Evolutionary conservation across 2,888 invertebrate genomes (phyloP).

Genomic region (Vandiemenella viatica): DNA sequence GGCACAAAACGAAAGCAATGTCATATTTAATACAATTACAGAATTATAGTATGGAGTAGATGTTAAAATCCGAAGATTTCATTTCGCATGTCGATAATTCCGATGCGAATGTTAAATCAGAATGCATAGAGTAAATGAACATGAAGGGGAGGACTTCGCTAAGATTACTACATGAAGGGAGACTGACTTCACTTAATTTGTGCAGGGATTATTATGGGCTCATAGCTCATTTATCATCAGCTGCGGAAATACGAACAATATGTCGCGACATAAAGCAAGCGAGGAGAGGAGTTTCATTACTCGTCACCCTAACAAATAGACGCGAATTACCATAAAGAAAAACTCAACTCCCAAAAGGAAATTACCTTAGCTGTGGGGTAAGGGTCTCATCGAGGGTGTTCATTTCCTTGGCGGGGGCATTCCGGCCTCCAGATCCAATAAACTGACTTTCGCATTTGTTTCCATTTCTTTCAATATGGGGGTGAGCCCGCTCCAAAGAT

Average conservation of each 20-base stretch:
- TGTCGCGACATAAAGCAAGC: neutral
- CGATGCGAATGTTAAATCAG: too few relatives aligned
- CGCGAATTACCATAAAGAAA: conserved; percentile 15
- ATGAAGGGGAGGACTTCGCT: too few relatives aligned
- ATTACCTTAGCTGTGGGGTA: conserved; percentile 11
- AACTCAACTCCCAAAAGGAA: conserved; percentile 10
- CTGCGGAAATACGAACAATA: neutral
- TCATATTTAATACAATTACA: too few relatives aligned
- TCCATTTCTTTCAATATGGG: conserved; percentile 10
- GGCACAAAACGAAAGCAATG: too few relatives aligned
- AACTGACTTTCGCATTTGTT: conserved; percentile 5
- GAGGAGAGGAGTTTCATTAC: neutral
- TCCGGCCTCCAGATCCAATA: neutral
- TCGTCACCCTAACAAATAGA: conserved; percentile 8
- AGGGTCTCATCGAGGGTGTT: conserved; percentile 1
- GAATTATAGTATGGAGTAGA: too few relatives aligned
- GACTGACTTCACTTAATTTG: neutral
- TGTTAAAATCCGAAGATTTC: too few relatives aligned
- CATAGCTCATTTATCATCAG: neutral
- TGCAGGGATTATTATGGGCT: neutral
- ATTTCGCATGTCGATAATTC: too few relatives aligned
- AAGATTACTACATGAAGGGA: too few relatives aligned
- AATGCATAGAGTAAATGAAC: too few relatives aligned
- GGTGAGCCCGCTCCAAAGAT: too few relatives aligned
- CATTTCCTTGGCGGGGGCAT: conserved; percentile 7